Percentiles rank a stretch among this genome's conserved stretches.
Evolutionary conservation across 1,140 invertebrate species (phyloP).

Genomic region (Tyrophagus putrescentiae): DNA sequence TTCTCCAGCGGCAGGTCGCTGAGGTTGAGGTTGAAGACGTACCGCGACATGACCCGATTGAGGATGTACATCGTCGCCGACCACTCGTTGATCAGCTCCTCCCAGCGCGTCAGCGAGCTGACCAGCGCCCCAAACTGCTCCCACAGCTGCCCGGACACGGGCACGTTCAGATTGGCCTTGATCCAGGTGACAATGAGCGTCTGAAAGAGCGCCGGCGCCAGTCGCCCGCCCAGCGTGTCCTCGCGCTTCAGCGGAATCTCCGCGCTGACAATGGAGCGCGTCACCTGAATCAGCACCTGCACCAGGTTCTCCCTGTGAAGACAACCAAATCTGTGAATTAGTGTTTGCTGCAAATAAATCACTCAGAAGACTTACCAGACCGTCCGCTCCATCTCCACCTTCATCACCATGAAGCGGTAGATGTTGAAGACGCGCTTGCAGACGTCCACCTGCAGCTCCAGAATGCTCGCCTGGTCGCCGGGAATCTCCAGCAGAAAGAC

Average conservation of each 20-base stretch:
- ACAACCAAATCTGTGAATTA: constrained; percentile 26
- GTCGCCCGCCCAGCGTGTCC: constrained; percentile 57
- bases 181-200: constrained; percentile 96
- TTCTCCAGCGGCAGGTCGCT: constrained; percentile 72
- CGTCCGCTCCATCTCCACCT: constrained; percentile 71
- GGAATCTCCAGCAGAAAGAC: constrained; percentile 66
- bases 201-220: constrained; percentile 76
- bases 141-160: constrained; percentile 74
- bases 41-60: constrained; percentile 73
- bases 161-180: constrained; percentile 86
- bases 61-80: constrained; percentile 92
- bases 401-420: constrained; percentile 93
- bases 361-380: constrained; percentile 55
- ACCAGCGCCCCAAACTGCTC: constrained; percentile 79
- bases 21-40: constrained; percentile 82
- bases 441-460: constrained; percentile 76
- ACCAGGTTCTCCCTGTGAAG: constrained; percentile 62
- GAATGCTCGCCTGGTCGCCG: constrained; percentile 36
- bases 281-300: constrained; percentile 75
- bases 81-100: constrained; percentile 90
- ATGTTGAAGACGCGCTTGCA: constrained; percentile 92
- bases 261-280: constrained; percentile 68
- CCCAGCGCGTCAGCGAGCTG: constrained; percentile 76
- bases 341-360: constrained; percentile 20
- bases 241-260: constrained; percentile 53